Evolutionary conservation across 2,888 invertebrate species (phyloP), one percentile per base, ranked within the genome.

Genomic region (Cataglyphis rosenhaueri): DNA sequence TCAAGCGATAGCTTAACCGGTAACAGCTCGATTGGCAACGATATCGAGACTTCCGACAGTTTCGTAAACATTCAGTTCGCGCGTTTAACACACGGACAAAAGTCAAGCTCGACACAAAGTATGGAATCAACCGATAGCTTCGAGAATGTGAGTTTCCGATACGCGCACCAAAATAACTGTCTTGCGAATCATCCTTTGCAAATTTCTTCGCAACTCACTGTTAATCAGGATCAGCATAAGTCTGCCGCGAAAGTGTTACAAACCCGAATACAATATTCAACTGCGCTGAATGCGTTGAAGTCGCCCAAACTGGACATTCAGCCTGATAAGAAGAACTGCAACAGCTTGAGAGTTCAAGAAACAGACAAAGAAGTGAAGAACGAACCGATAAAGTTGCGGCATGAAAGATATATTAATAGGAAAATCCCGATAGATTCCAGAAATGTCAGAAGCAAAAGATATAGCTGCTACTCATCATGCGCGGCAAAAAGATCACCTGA

Each of bases 11-110:
- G 78, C 2, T 83, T 92, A 55, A 92, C 90, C 55, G 87, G 84
- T 15, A 52, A 52, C 12, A 92, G 90, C 83, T 93, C 92, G 2
- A 90, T 89, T 78, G 78, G 78, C 18, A 93, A 93, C 55, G 92
- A 93, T 68, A 92, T 92, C 41, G 92, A 93, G 71, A 92, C 91
- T 12, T 93, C 93, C 9, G 93, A 93, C 41, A 94, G 92, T 75
- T 94, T 94, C 71, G 92, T 93, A 15, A 93, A 93, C 62, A 92
- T 93, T 65, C 89, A 92, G 81, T 92, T 92, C 74, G 92, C 91
- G 12, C 88, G 91, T 74, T 78, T 90, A 38, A 81, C 88, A 25
- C 85, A 79, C 9, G 83, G 87, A n/a, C 88, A 87, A 74, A 91
- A 86, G 15, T 91, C 92, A 4, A 91, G 88, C 65, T 92, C 92